Percentiles rank a stretch among this genome's conserved stretches.
These are phyloP conservation scores for Spinus pinus DNA, from an alignment of 2,797 vertebrate species.

Conservation along the genomic window DNA sequence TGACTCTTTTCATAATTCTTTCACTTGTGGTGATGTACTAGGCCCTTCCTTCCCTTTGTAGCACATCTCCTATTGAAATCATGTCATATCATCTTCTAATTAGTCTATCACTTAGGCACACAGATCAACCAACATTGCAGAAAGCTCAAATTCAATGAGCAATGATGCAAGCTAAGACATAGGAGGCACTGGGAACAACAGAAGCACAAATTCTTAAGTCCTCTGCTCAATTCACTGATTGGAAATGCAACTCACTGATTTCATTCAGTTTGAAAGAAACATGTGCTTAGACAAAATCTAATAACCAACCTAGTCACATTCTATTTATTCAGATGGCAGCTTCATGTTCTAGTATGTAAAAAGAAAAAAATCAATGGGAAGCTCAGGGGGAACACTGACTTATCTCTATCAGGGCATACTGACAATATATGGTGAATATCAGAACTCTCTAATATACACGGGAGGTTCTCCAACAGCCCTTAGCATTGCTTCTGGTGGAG, in stretches of 20 bases:
- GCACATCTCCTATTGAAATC: not conserved
- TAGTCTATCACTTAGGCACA: not conserved
- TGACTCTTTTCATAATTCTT: not conserved
- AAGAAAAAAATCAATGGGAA: not conserved
- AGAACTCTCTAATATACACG: not conserved
- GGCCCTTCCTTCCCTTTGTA: not conserved
- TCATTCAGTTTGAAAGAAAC: not conserved
- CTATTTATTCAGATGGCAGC: not conserved
- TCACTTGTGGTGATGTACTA: not conserved
- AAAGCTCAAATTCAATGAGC: not conserved
- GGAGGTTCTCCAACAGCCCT: not conserved
- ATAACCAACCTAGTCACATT: not conserved
- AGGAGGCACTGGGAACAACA: not conserved
- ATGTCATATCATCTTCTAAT: not conserved
- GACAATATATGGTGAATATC: not conserved
- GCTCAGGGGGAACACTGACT: not conserved
- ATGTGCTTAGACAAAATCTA: not conserved
- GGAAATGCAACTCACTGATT: not conserved
- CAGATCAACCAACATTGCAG: not conserved
- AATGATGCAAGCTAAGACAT: not conserved
- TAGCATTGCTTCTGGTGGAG: not conserved
- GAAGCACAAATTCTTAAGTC: not conserved
- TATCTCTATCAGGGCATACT: not conserved
- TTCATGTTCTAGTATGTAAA: not conserved
- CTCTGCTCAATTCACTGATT: not conserved